Base-by-base conservation (phyloP, 2,797 vertebrate species). In the Enteromius paludinosus region DNA sequence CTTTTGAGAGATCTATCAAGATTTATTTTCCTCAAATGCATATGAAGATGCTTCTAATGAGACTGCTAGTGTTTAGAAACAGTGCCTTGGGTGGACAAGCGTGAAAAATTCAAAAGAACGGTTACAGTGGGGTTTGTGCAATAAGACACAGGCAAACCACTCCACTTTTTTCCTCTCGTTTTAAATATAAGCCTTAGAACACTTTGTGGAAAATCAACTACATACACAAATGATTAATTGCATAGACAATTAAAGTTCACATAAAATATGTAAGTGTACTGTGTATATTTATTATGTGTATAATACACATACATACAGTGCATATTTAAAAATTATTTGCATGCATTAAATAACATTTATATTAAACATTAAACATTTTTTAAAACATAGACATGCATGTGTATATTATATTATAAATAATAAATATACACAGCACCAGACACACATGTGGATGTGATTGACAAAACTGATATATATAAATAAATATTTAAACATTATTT, bases 1-100 rank as follows among this genome's bases (percentile, higher is more conserved):
- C 78, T 92, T 93, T 90, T 87, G 87, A 86, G 89, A 86, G 87
- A 90, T 93, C 91, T 90, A 89, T 90, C 83, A 89, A 78, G 91
- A 90, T 87, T 91, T 91, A 91, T 91, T 78, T 52, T 88, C 83
- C 88, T 87, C 87, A 88, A 89, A 90, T 86, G 81, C 72, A 59
- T 88, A 88, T 88, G 86, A 88, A 87, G 78, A 61, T 79, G 47
- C 81, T 86, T 87, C 89, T 92, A 93, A 94, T 93, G 93, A 93
- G 87, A 90, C 66, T 83, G 45, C 68, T 80, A 61, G 83, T 87
- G 88, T 92, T 91, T 92, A 89, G 89, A 89, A 90, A 89, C 79
- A 30, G 86, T 65, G 81, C 79, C 71, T 77, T 52, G 71, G 79
- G 88, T 84, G 78, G 78, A 79, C 90, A 83, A 43, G 52, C 83